Evolutionary conservation across 2,113 vertebrate genomes (phyloP).

Genomic region (Herpetotheres cachinnans): DNA sequence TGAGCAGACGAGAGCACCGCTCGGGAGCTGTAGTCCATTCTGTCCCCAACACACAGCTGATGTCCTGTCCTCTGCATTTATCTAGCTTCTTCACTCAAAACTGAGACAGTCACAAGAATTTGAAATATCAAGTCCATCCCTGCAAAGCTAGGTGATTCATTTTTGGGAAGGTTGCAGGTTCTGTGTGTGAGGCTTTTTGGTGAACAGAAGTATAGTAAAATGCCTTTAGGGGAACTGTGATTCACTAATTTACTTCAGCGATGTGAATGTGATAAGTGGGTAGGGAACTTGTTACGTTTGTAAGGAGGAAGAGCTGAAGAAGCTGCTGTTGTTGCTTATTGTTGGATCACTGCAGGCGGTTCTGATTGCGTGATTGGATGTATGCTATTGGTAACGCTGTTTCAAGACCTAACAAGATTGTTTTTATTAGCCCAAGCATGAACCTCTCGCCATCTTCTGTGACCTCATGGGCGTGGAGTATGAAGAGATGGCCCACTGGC

Average conservation of each 20-base stretch:
- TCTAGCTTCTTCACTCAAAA: not conserved
- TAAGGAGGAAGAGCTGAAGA: not conserved
- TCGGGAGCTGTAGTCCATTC: not conserved
- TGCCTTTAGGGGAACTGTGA: not conserved
- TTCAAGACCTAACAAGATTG: not conserved
- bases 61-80: not conserved
- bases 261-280: not conserved
- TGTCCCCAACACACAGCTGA: not conserved
- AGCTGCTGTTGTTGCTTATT: not conserved
- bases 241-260: not conserved
- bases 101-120: not conserved
- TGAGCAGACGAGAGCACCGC: not conserved
- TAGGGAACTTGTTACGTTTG: not conserved
- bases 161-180: not conserved
- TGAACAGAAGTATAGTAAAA: not conserved
- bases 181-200: not conserved
- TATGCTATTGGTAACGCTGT: not conserved
- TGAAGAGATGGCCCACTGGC: constrained; percentile 97
- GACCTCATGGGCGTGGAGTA: constrained; percentile 94
- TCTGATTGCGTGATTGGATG: not conserved
- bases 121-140: not conserved
- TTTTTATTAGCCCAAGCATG: constrained; percentile 84
- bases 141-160: not conserved
- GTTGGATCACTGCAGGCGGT: not conserved
- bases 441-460: constrained; percentile 88